Percentiles rank a stretch among this genome's conserved stretches.
Evolutionary conservation across 2,113 vertebrate genomes (phyloP).

Genomic region (Rhea americana): DNA sequence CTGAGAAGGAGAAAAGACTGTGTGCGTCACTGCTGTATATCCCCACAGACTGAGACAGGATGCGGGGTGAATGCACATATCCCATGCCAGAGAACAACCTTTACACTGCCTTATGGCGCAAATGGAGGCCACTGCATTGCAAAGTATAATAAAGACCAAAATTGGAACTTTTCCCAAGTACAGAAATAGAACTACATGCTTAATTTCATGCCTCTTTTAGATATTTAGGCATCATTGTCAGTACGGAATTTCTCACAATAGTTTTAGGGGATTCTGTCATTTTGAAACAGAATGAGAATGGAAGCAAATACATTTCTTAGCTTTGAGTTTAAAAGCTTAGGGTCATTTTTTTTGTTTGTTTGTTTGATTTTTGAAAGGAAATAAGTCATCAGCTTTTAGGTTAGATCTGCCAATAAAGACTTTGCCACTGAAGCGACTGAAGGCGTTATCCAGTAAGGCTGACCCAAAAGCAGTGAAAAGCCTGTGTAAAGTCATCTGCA

Average conservation of each 20-base stretch:
- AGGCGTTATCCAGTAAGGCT: not conserved
- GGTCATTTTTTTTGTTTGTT: not conserved
- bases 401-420: not conserved
- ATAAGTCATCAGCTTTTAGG: not conserved
- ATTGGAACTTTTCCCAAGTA: not conserved
- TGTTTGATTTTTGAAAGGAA: not conserved
- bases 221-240: not conserved
- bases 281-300: not conserved
- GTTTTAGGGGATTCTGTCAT: not conserved
- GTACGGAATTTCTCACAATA: not conserved
- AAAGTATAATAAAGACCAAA: not conserved
- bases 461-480: not conserved
- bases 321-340: not conserved
- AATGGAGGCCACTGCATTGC: not conserved
- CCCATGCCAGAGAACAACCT: rapidly evolving
- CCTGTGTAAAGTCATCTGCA: not conserved
- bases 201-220: not conserved
- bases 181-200: not conserved
- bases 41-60: not conserved
- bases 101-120: not conserved
- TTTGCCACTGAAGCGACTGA: not conserved
- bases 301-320: not conserved
- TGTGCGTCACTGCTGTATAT: not conserved
- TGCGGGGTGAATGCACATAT: not conserved
- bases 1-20: not conserved